Percentiles rank a stretch among this genome's conserved stretches.
Evolutionary conservation across 2,888 invertebrate species (phyloP).

Genomic region (Eristalis arbustorum): DNA sequence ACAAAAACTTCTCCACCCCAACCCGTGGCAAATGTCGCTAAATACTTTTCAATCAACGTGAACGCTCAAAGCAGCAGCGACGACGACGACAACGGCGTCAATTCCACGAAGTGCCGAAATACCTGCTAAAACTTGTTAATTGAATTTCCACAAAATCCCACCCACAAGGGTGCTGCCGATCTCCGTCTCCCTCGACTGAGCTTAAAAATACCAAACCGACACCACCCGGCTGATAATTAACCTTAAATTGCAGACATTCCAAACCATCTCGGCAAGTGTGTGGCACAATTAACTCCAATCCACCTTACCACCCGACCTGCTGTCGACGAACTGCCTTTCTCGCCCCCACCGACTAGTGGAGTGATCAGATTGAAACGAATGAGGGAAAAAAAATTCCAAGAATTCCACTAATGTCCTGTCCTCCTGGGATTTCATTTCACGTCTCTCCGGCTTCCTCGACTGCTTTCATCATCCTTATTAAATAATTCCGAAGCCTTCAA

Average conservation of each 20-base stretch:
- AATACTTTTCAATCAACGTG: not conserved
- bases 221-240: conserved; percentile 2
- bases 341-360: not conserved
- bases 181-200: not conserved
- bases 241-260: not conserved
- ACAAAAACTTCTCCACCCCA: not conserved
- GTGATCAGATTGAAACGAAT: conserved; percentile 26
- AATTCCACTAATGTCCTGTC: conserved; percentile 1
- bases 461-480: conserved; percentile 32
- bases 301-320: not conserved
- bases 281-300: conserved; percentile 7
- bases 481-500: conserved; percentile 20
- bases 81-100: not conserved
- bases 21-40: not conserved
- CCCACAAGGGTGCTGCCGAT: too few relatives aligned
- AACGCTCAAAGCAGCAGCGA: not conserved
- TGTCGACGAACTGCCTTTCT: too few relatives aligned
- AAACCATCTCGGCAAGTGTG: not conserved
- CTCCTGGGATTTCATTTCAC: not conserved
- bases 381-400: conserved; percentile 15
- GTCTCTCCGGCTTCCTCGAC: not conserved
- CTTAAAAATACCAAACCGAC: not conserved
- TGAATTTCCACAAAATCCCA: not conserved
- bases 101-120: not conserved
- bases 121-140: not conserved